Percentiles rank a stretch among this genome's conserved stretches.
Conservation (phyloP, 2,797 vertebrate species). For the Zalophus californianus region DNA sequence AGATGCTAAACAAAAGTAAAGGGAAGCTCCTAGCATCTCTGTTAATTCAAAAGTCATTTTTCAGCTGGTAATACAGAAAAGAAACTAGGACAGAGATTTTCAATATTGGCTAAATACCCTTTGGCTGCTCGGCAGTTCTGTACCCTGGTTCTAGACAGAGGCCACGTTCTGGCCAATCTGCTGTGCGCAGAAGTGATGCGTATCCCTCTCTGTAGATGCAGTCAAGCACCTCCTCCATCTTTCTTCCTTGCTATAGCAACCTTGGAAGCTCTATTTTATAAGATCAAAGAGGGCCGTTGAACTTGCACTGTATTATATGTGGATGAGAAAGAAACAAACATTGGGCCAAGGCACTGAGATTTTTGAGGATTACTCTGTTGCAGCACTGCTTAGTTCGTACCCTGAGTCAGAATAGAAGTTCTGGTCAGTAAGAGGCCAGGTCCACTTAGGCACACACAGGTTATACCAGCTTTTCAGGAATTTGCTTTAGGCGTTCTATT, state of each 20-base stretch:
- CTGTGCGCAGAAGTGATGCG: background rate
- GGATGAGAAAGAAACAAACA: background rate
- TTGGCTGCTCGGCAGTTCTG: background rate
- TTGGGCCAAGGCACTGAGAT: background rate
- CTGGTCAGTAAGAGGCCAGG: background rate
- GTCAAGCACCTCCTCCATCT: background rate
- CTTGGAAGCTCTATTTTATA: background rate
- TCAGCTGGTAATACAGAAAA: background rate
- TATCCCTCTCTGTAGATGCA: background rate
- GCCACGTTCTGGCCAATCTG: background rate
- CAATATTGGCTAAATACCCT: background rate
- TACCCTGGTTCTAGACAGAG: background rate
- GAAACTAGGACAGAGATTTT: background rate
- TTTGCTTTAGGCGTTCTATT: background rate
- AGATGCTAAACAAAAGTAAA: background rate
- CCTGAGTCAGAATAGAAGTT: background rate
- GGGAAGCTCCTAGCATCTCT: background rate
- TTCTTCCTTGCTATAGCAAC: background rate
- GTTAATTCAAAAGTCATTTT: background rate
- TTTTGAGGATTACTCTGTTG: background rate
- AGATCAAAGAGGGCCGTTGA: background rate
- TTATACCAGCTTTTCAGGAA: background rate
- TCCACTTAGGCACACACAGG: background rate
- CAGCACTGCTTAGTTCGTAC: background rate
- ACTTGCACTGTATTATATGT: background rate